Base-by-base conservation (phyloP, 2,113 vertebrate species). In the Tapirus terrestris region DNA sequence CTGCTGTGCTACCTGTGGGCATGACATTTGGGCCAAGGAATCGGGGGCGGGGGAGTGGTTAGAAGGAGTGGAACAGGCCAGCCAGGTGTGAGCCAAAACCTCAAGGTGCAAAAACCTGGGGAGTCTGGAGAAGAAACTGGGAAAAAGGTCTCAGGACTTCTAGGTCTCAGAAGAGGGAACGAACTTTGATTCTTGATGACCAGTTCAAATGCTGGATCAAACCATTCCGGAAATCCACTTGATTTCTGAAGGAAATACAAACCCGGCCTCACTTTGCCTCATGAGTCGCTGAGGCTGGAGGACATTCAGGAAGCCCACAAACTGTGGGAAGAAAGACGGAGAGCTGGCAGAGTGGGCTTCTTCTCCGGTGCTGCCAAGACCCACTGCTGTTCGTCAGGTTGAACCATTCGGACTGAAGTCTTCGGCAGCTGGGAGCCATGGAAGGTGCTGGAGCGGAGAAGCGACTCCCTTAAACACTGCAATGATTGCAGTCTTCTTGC, bases 381-480 rank as follows among this genome's bases (percentile, higher is more conserved):
- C 21, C 7, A 8, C 53, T 65, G 25, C 8, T 45, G 10, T 21
- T 60, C 53, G 51, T 29, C 4, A 53, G 17, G 33, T 27, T n/a
- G 63, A 76, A 7, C 20, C 17, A 3, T 77, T n/a, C 43, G 65
- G 48, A 51, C n/a, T 11, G 53, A 79, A 45, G 18, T 31, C 31
- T 56, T 53, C 2, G 12, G 39, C 68, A 8, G 27, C 43, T 60
- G 82, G 56, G 81, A 91, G 77, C 73, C 77, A 89, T 20, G 6
- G 10, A 79, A 72, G n/a, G 39, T n/a, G 60, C 61, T 25, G 13
- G 65, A 84, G 25, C 17, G 51, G 43, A 56, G 70, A 27, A 39
- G 14, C 0, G 3, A 33, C 14, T 8, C 56, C 33, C 25, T 31
- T n/a, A 29, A 20, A 20, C 6, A 29, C 20, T 6, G 4, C 16